A percentile compares a stretch with the other conserved stretches of the same genome.
These are phyloP conservation scores for Tyto alba DNA, from an alignment of 2,113 vertebrate genomes.

Conservation along the genomic window DNA sequence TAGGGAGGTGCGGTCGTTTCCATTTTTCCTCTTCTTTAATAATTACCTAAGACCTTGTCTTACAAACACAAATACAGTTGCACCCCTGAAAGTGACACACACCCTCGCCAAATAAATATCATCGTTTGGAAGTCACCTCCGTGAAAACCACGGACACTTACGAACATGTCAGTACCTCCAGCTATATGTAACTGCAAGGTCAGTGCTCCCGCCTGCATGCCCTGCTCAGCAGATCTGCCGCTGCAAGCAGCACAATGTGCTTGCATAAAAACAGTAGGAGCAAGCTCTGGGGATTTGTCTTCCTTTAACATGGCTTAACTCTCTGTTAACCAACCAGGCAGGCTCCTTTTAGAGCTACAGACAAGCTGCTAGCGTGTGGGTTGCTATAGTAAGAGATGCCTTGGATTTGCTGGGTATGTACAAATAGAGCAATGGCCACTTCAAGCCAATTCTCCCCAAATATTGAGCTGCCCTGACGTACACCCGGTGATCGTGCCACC, in stretches of 20 bases:
- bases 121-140: neutral
- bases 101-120: neutral
- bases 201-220: neutral
- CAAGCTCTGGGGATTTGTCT: neutral
- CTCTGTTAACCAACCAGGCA: neutral
- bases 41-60: neutral
- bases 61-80: neutral
- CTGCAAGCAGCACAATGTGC: neutral
- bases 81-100: neutral
- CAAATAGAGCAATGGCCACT: neutral
- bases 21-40: neutral
- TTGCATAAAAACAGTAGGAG: neutral
- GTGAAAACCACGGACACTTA: neutral
- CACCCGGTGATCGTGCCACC: slow-evolving; percentile 46
- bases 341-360: neutral
- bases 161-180: neutral
- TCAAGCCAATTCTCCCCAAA: neutral
- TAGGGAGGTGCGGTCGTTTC: neutral
- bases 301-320: neutral
- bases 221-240: neutral
- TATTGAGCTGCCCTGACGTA: slow-evolving; percentile 2
- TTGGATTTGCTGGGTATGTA: neutral
- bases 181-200: fast-evolving
- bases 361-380: fast-evolving
- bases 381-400: fast-evolving